Percentiles rank a stretch among this genome's conserved stretches.
Conservation (phyloP, 2,888 invertebrate genomes). For the Papilio protenor region DNA sequence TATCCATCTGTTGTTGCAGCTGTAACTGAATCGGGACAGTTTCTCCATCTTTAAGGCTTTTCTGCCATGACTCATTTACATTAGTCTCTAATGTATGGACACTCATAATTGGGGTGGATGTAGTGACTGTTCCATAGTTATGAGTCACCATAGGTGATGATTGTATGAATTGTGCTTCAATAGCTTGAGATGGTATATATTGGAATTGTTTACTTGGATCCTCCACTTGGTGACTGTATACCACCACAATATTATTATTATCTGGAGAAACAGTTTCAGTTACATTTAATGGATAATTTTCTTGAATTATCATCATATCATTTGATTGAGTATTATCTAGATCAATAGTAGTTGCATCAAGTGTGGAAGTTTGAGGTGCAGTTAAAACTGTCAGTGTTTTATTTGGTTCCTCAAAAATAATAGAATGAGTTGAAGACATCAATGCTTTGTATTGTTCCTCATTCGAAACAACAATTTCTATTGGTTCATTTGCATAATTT, state of each 20-base stretch:
- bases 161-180: conserved; percentile 72
- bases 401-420: conserved; percentile 74
- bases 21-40: conserved; percentile 51
- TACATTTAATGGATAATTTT: conserved; percentile 84
- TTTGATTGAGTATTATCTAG: conserved; percentile 82
- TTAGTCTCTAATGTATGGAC: conserved; percentile 68
- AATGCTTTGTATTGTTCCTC: conserved; percentile 81
- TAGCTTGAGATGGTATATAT: conserved; percentile 70
- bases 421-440: conserved; percentile 74
- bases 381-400: conserved; percentile 74
- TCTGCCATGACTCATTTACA: conserved; percentile 67
- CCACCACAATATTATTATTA: conserved; percentile 86
- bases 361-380: conserved; percentile 59
- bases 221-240: conserved; percentile 85
- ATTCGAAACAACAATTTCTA: conserved; percentile 80
- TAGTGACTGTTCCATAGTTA: conserved; percentile 74
- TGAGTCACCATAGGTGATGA: conserved; percentile 74
- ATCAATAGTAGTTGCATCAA: conserved; percentile 66
- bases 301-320: conserved; percentile 86
- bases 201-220: conserved; percentile 83
- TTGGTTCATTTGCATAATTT: conserved; percentile 65
- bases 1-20: conserved; percentile 45
- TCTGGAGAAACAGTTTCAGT: conserved; percentile 76
- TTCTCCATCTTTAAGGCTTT: conserved; percentile 55
- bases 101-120: conserved; percentile 77